Evolutionary conservation across 2,113 vertebrate genomes (phyloP).

Genomic region (Prochilodus magdalenae): DNA sequence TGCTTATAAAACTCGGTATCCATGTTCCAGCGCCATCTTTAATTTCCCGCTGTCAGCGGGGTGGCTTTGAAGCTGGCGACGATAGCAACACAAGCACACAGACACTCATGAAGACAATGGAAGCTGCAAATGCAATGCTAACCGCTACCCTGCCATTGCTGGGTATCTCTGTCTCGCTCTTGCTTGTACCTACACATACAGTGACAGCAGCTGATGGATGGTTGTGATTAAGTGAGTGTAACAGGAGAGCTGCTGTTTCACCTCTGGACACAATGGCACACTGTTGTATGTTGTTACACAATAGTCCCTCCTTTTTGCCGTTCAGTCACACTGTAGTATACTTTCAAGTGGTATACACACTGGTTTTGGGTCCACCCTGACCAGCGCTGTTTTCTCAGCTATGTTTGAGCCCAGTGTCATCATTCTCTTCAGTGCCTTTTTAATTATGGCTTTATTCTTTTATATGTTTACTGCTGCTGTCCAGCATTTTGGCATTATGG

Average conservation of each 20-base stretch:
- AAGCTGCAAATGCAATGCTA: constrained; percentile 14
- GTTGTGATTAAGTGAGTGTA: constrained; percentile 42
- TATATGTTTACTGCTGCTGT: too few species aligned
- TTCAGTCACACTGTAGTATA: constrained; percentile 18
- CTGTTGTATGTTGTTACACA: constrained; percentile 63
- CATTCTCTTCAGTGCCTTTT: too few species aligned
- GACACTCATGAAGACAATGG: constrained; percentile 36
- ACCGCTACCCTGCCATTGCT: not conserved
- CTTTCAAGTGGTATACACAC: not conserved
- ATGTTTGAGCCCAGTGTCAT: too few species aligned
- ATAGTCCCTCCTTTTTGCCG: constrained; percentile 49
- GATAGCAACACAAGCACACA: constrained; percentile 15
- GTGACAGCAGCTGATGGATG: constrained; percentile 49
- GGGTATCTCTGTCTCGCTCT: not conserved
- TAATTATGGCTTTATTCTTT: too few species aligned
- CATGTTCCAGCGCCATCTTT: constrained; percentile 60
- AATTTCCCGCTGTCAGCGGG: constrained; percentile 73
- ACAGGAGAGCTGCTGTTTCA: constrained; percentile 34
- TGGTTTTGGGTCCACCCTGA: too few species aligned
- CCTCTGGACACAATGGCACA: constrained; percentile 33
- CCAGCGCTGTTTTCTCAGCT: too few species aligned
- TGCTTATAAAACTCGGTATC: constrained; percentile 29
- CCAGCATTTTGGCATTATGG: too few species aligned
- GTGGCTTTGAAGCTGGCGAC: constrained; percentile 73
- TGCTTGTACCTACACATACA: constrained; percentile 6